phyloP scores from a whole-genome alignment of 2,888 invertebrate genomes.

The Microctonus hyperodae region DNA sequence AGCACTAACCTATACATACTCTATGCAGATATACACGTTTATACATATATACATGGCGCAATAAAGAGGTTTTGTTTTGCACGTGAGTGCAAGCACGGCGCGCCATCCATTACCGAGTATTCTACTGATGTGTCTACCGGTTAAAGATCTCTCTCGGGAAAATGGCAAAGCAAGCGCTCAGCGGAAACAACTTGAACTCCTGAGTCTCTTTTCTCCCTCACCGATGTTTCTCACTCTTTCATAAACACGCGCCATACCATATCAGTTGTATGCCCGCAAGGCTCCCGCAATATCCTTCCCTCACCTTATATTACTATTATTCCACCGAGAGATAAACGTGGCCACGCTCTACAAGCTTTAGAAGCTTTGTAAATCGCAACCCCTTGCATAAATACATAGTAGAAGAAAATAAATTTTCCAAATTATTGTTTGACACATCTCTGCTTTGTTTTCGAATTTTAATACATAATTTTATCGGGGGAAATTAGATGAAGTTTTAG shows the following conservation, averaged over 20 bases:
- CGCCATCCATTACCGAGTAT: slow-evolving; percentile 17
- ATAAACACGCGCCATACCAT: not conserved
- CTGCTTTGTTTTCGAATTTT: not conserved
- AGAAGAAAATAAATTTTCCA: not conserved
- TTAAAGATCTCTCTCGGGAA: slow-evolving; percentile 15
- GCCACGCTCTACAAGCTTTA: slow-evolving; percentile 11
- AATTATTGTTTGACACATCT: not conserved
- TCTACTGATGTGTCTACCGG: slow-evolving; percentile 6
- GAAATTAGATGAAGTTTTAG: not conserved
- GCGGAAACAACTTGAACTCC: slow-evolving; percentile 19
- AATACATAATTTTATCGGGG: not conserved
- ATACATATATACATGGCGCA: not conserved
- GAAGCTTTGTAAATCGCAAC: not conserved
- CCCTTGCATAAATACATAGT: not conserved
- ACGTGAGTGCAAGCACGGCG: slow-evolving; percentile 5
- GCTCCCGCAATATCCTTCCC: slow-evolving; percentile 14
- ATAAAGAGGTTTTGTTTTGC: slow-evolving; percentile 15
- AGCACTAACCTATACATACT: no score
- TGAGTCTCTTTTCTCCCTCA: not conserved
- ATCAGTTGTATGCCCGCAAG: slow-evolving; percentile 16
- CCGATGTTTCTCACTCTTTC: no score
- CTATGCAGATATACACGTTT: no score
- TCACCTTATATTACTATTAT: slow-evolving; percentile 16
- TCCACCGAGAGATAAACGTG: slow-evolving; percentile 19
- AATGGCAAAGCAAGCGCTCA: slow-evolving; percentile 17